These are phyloP conservation scores for Chaetura pelagica DNA, from an alignment of 2,113 vertebrate genomes.

Conservation along the genomic window DNA sequence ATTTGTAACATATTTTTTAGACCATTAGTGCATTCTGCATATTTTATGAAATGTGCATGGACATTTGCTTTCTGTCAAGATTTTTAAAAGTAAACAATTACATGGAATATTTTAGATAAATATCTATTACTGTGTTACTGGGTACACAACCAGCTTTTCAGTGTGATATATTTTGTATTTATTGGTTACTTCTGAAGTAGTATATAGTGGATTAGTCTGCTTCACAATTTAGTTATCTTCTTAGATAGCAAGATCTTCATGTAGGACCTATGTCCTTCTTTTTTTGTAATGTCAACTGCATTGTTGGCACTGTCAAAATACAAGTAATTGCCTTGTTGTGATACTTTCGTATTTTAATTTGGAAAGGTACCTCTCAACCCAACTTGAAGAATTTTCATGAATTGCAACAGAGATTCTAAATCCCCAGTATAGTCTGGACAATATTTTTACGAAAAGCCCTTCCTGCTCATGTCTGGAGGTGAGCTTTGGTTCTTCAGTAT, in stretches of 20 bases:
- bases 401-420: not conserved
- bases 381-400: not conserved
- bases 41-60: not conserved
- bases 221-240: not conserved
- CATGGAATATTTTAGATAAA: not conserved
- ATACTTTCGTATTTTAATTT: not conserved
- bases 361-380: not conserved
- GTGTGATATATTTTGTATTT: not conserved
- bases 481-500: not conserved
- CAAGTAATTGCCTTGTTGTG: not conserved
- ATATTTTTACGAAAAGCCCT: not conserved
- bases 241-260: not conserved
- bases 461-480: not conserved
- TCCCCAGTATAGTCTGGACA: accelerated
- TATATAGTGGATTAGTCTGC: not conserved
- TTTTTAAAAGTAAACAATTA: not conserved
- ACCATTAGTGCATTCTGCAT: not conserved
- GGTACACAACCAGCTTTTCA: not conserved
- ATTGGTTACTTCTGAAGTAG: not conserved
- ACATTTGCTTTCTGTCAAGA: not conserved
- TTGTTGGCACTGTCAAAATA: not conserved
- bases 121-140: not conserved
- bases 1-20: not conserved
- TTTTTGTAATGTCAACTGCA: not conserved
- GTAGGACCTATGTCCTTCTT: not conserved